Evolutionary conservation across 2,888 invertebrate genomes (phyloP).

Genomic region (Phyllotreta striolata): DNA sequence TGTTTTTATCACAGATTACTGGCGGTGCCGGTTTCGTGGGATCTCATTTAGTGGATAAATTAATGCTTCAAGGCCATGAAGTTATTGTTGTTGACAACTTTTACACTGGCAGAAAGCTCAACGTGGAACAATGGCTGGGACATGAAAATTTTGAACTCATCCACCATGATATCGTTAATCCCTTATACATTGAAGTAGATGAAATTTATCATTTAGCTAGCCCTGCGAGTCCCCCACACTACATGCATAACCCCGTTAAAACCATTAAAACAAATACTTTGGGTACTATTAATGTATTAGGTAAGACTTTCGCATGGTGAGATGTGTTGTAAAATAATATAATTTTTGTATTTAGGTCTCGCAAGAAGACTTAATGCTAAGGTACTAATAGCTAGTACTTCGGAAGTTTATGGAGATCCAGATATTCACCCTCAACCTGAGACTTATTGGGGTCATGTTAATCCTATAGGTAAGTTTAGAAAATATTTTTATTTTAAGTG

Average conservation of each 20-base stretch:
- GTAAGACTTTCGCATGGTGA: constrained; percentile 61
- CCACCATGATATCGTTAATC: constrained; percentile 98
- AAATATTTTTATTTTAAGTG: not conserved
- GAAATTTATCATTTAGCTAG: constrained; percentile 99
- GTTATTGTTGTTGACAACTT: constrained; percentile 98
- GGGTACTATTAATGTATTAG: constrained; percentile 93
- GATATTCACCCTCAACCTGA: constrained; percentile 98
- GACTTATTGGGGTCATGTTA: constrained; percentile 99
- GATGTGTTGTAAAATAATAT: not conserved
- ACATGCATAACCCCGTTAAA: constrained; percentile 99
- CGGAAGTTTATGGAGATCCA: constrained; percentile 99
- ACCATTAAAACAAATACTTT: constrained; percentile 99
- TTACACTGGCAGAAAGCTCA: constrained; percentile 95
- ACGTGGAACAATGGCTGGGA: constrained; percentile 98
- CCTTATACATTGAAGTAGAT: constrained; percentile 95
- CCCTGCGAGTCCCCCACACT: constrained; percentile 98
- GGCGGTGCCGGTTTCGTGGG: constrained; percentile 99
- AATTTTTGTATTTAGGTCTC: constrained; percentile 67
- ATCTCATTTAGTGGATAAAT: constrained; percentile 93
- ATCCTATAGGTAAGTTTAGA: constrained; percentile 81
- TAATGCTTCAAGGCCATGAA: constrained; percentile 97
- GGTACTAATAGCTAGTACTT: constrained; percentile 96
- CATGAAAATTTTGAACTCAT: constrained; percentile 99
- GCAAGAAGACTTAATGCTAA: constrained; percentile 93
- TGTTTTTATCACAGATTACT: constrained; percentile 71